A percentile compares a stretch with the other conserved stretches of the same genome.
Evolutionary conservation across 2,888 invertebrate species (phyloP).

Genomic region (Caenorhabditis afra): DNA sequence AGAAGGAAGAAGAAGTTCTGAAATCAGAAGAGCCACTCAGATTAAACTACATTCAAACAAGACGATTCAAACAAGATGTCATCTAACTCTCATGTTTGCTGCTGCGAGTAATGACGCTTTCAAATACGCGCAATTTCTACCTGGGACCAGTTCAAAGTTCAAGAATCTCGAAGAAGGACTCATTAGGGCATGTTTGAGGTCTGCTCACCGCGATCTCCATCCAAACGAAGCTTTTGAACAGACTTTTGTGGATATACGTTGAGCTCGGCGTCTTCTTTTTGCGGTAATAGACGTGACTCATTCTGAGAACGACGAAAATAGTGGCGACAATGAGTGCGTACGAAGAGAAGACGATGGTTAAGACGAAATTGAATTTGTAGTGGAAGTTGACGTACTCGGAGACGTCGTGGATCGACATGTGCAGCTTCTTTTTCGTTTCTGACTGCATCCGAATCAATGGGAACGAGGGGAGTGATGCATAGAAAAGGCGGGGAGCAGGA

Average conservation of each 20-base stretch:
- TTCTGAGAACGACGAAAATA: background rate
- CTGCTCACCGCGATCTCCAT: constrained; percentile 10
- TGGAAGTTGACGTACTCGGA: background rate
- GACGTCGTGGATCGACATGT: constrained; percentile 2
- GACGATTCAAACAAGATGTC: background rate
- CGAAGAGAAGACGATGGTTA: background rate
- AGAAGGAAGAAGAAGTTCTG: constrained; percentile 17
- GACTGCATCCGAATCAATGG: background rate
- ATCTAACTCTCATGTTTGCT: background rate
- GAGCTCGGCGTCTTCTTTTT: background rate
- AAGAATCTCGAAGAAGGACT: too few relatives aligned
- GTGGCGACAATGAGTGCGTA: background rate
- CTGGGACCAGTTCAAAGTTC: too few relatives aligned
- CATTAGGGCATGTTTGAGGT: too few relatives aligned
- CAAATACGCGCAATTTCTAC: too few relatives aligned
- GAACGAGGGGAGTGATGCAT: background rate
- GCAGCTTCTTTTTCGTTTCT: background rate
- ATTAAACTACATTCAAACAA: background rate
- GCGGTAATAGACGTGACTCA: background rate
- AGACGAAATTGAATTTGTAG: constrained; percentile 6
- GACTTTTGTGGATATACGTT: background rate
- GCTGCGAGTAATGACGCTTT: too few relatives aligned
- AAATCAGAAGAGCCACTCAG: background rate
- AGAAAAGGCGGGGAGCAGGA: background rate
- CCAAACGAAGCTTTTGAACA: constrained; percentile 1